These are phyloP conservation scores for Drosophila nebulosa DNA, from an alignment of 1,140 invertebrate species.

Conservation along the genomic window DNA sequence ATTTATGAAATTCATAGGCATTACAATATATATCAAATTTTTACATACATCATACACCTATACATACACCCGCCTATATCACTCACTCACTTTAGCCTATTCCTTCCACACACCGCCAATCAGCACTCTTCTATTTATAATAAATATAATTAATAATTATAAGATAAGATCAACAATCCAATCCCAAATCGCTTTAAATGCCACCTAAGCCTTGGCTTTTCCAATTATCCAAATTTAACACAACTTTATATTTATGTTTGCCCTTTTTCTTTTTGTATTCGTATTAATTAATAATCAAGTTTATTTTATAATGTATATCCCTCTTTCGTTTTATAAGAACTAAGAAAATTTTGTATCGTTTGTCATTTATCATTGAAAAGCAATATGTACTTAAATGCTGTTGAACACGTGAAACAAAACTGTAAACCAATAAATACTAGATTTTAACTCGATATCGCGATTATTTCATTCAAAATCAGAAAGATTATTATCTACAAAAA, in stretches of 20 bases:
- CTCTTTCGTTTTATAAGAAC: background rate
- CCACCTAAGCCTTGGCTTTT: constrained; percentile 58
- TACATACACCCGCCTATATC: background rate
- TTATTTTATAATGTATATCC: constrained; percentile 48
- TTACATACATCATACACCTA: constrained; percentile 15
- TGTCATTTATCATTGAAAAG: constrained; percentile 28
- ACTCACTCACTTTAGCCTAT: constrained; percentile 29
- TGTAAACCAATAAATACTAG: constrained; percentile 67
- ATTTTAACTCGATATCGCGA: constrained; percentile 49
- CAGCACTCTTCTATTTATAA: constrained; percentile 22
- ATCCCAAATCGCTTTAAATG: constrained; percentile 42
- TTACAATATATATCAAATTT: constrained; percentile 2
- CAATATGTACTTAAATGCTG: constrained; percentile 67
- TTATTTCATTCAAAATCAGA: too few relatives aligned
- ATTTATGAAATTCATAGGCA: constrained; percentile 40
- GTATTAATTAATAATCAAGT: constrained; percentile 44
- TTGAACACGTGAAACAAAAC: background rate
- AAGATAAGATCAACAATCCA: constrained; percentile 19
- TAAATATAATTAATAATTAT: background rate
- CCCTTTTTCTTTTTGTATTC: constrained; percentile 33
- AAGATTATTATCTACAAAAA: too few relatives aligned
- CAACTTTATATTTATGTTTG: constrained; percentile 23
- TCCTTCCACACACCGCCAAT: constrained; percentile 24
- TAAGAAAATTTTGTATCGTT: constrained; percentile 6
- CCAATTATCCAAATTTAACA: constrained; percentile 8